Evolutionary conservation across 2,113 vertebrate species (phyloP).

Genomic region (Stercorarius parasiticus): DNA sequence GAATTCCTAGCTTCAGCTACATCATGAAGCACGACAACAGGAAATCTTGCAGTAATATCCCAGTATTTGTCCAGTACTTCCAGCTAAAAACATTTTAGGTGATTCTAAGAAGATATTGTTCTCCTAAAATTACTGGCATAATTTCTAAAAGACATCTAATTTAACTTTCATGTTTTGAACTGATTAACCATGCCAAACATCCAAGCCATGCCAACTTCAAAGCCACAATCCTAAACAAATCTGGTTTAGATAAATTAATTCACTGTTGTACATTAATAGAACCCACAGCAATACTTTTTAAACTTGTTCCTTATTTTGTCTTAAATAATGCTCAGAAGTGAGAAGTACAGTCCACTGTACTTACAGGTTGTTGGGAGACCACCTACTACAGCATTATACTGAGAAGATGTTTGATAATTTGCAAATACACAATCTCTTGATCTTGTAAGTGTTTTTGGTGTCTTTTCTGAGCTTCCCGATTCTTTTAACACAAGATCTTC

Average conservation of each 20-base stretch:
- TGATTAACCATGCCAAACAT: not conserved
- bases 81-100: not conserved
- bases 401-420: slow-evolving; percentile 77
- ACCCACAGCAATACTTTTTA: not conserved
- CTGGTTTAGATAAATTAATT: not conserved
- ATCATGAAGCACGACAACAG: not conserved
- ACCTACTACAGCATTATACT: slow-evolving; percentile 71
- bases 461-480: slow-evolving; percentile 68
- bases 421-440: slow-evolving; percentile 32
- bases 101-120: not conserved
- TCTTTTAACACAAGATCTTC: slow-evolving; percentile 75
- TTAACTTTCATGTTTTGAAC: not conserved
- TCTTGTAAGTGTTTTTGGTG: slow-evolving; percentile 62
- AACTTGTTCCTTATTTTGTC: not conserved
- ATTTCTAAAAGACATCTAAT: not conserved
- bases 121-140: not conserved
- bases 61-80: not conserved
- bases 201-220: not conserved
- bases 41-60: not conserved
- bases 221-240: not conserved
- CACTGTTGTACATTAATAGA: not conserved
- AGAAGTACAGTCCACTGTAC: slow-evolving; percentile 10
- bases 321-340: not conserved
- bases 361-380: slow-evolving; percentile 65
- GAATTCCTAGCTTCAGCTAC: not conserved